Evolutionary conservation across 2,113 vertebrate genomes (phyloP).

Genomic region (Xerus inauris): DNA sequence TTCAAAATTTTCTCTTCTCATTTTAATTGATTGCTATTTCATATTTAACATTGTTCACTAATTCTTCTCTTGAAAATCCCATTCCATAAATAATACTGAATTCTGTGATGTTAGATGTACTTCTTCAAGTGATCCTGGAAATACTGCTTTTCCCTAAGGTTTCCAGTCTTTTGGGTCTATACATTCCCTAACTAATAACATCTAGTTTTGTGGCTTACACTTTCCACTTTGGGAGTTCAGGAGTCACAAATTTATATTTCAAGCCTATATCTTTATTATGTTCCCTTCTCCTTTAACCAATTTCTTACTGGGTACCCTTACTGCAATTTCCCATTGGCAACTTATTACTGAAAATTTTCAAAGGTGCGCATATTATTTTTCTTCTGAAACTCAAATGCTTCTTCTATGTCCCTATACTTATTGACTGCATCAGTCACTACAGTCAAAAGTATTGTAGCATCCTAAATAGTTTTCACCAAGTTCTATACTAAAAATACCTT

Average conservation of each 20-base stretch:
- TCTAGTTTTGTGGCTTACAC: neutral
- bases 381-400: constrained; percentile 14
- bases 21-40: constrained; percentile 19
- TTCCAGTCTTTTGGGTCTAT: neutral
- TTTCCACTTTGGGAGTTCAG: neutral
- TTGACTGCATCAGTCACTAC: neutral
- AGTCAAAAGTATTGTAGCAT: neutral
- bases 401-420: neutral
- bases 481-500: neutral
- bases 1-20: neutral
- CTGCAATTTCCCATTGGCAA: constrained; percentile 1
- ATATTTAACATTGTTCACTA: neutral
- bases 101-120: neutral
- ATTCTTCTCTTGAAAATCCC: neutral
- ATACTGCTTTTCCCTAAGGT: neutral
- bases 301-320: neutral
- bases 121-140: constrained; percentile 13
- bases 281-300: neutral
- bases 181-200: neutral
- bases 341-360: constrained; percentile 12
- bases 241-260: neutral
- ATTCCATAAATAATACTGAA: neutral
- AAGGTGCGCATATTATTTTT: constrained; percentile 13
- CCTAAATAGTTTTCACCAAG: constrained; percentile 7
- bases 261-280: neutral